Conservation (phyloP, 2,797 vertebrate species). For the Rhodeus uyekii region DNA sequence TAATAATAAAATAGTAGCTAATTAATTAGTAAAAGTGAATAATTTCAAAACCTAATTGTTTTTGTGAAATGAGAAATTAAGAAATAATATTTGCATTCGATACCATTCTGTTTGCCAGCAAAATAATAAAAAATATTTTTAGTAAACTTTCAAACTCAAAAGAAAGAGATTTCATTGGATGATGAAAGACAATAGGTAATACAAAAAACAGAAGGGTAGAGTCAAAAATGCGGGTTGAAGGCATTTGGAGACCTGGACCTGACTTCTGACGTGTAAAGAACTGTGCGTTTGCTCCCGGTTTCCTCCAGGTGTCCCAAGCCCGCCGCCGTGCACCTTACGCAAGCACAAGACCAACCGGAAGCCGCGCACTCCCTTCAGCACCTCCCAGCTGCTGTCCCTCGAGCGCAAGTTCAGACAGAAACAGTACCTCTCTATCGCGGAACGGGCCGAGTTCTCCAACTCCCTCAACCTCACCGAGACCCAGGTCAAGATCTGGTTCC, state of each 20-base stretch:
- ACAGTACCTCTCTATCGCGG: slow-evolving; percentile 87
- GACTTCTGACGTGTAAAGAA: background rate
- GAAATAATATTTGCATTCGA: background rate
- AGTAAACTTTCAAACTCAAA: background rate
- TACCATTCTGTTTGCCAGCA: background rate
- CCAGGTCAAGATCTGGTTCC: slow-evolving; percentile 89
- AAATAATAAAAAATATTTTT: background rate
- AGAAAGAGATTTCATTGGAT: background rate
- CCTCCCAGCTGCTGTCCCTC: slow-evolving; percentile 84
- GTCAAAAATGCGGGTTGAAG: background rate
- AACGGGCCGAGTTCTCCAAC: slow-evolving; percentile 85
- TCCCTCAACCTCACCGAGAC: slow-evolving; percentile 86
- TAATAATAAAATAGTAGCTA: background rate
- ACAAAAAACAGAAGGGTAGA: background rate
- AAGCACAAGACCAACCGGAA: slow-evolving; percentile 89
- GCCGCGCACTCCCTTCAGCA: slow-evolving; percentile 86
- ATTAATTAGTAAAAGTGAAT: background rate
- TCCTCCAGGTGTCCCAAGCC: slow-evolving; percentile 77
- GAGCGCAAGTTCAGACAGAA: slow-evolving; percentile 87
- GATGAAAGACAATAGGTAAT: background rate
- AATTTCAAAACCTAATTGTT: background rate
- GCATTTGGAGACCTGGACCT: background rate
- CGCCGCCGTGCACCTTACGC: slow-evolving; percentile 78
- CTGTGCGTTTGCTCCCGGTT: background rate
- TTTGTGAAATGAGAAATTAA: background rate